Evolutionary conservation across 2,797 vertebrate genomes (phyloP).

Genomic region (Xerus rutilus): DNA sequence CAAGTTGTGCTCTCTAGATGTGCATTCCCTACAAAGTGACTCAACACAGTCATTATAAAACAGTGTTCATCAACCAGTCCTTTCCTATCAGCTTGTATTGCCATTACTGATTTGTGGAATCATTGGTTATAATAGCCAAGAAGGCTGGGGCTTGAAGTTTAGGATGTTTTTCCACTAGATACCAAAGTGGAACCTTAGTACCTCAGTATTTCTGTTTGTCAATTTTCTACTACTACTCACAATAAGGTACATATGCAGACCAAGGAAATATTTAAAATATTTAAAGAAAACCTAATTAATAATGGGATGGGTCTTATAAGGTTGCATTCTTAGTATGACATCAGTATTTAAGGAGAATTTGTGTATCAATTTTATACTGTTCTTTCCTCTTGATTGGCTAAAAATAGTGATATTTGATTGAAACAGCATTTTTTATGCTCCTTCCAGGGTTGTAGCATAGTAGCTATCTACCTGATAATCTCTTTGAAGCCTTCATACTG

Average conservation of each 20-base stretch:
- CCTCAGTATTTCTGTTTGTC: background rate
- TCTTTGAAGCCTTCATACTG: background rate
- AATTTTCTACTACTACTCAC: background rate
- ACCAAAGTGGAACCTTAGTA: background rate
- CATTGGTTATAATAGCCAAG: background rate
- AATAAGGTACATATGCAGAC: background rate
- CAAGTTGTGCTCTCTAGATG: background rate
- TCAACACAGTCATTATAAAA: background rate
- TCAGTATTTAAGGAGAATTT: background rate
- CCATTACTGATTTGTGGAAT: background rate
- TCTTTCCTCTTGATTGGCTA: background rate
- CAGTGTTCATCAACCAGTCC: background rate
- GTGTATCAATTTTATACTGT: background rate
- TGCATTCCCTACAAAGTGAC: background rate
- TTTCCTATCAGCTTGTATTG: background rate
- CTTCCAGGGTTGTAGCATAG: background rate
- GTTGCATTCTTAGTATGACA: background rate
- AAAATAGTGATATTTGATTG: background rate
- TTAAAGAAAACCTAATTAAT: constrained; percentile 17
- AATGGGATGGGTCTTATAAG: background rate
- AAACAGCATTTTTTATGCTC: background rate
- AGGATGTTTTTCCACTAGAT: background rate
- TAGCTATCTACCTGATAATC: background rate
- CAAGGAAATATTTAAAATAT: background rate
- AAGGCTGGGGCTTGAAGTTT: background rate